phyloP scores from a whole-genome alignment of 2,797 vertebrate species.

The Mus spretus region DNA sequence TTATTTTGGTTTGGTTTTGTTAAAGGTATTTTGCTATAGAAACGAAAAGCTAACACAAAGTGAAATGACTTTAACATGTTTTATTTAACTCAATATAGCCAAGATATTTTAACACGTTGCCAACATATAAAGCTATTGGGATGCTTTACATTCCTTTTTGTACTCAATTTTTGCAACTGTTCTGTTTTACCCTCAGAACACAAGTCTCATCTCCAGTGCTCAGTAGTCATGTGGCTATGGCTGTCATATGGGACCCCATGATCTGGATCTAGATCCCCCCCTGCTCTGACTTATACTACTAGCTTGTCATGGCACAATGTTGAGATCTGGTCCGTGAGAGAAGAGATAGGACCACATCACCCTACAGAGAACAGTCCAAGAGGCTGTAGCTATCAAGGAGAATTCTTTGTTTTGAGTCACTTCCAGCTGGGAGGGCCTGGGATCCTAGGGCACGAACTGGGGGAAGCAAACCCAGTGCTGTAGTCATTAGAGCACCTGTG shows the following conservation, averaged over 20 bases:
- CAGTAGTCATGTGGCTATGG: neutral
- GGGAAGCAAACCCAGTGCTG: neutral
- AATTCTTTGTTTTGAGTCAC: neutral
- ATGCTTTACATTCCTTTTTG: neutral
- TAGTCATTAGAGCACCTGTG: neutral
- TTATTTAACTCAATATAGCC: conserved; percentile 63
- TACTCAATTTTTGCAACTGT: neutral
- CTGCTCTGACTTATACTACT: neutral
- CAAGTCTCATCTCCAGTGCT: neutral
- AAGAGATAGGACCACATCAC: neutral
- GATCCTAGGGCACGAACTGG: neutral
- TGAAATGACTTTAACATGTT: conserved; percentile 22
- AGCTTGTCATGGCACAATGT: neutral
- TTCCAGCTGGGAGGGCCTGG: neutral
- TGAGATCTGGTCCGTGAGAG: conserved; percentile 19
- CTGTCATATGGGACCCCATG: neutral
- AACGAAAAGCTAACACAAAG: neutral
- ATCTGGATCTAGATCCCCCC: neutral
- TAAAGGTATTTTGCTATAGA: neutral
- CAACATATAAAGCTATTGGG: conserved; percentile 12
- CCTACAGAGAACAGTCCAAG: neutral
- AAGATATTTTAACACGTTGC: conserved; percentile 57
- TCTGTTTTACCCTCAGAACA: neutral
- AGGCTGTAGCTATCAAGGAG: neutral
- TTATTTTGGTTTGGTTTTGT: too few relatives aligned